Evolutionary conservation across 2,888 invertebrate species (phyloP), one percentile per base, ranked within the genome.

Genomic region (Polydrusus tereticollis): DNA sequence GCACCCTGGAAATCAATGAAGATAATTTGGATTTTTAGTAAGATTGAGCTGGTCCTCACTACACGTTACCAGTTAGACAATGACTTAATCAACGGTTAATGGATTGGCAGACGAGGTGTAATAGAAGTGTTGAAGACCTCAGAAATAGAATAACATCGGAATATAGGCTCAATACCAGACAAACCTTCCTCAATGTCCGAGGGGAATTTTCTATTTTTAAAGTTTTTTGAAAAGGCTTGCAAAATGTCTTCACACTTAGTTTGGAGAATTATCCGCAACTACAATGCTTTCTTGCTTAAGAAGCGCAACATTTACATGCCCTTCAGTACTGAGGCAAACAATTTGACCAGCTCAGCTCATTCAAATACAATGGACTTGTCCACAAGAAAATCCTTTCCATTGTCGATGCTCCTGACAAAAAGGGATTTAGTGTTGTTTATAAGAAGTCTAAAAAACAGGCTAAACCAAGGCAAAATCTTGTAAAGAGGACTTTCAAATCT

Each of bases 291-390:
- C 86, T 88, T 96, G 64, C 87, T 93, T 79, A 96, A 95, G 88
- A 94, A 94, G 85, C 90, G 93, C 76, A 93, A 94, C 84, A 92
- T 94, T 80, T 91, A 88, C 81, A 94, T 94, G 84, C 93, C 93
- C 18, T 95, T 96, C 88, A 95, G 94, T 82, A 92, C 91, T n/a
- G 97, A 99, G 86, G 91, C 96, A 36, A 95, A 94, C 87, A 99
- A 99, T 87, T 89, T 99, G 87, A 94, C 93, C 83, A 96, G 95
- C 88, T 95, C 80, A 96, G 94, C 87, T 95, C 97, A 62, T 97
- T 92, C 89, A 93, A 96, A 80, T 98, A 96, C 90, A 98, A 95
- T 87, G 99, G 99, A 62, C 86, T 98, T 80, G 91, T 98, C 80
- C 97, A 98, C 86, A 93, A 92, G 85, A 96, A 96, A 86, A 93